Percentiles rank a stretch among this genome's conserved stretches.
Evolutionary conservation across 2,888 invertebrate genomes (phyloP).

Genomic region (Aleiodes testaceus): DNA sequence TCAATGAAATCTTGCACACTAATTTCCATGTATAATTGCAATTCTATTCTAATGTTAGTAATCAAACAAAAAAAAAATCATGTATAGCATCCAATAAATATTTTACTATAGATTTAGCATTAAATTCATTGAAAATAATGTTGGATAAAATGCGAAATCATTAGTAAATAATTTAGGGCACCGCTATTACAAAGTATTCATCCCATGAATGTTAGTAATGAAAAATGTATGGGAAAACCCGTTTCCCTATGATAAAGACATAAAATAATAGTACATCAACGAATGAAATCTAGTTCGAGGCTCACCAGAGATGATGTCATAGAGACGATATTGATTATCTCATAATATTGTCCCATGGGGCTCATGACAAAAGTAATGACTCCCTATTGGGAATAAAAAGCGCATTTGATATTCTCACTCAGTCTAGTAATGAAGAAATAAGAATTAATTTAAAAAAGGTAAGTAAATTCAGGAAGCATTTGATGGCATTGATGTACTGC

Average conservation of each 20-base stretch:
- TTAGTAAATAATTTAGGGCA: slow-evolving; percentile 64
- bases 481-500: slow-evolving; percentile 67
- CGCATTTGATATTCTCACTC: slow-evolving; percentile 49
- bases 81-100: slow-evolving; percentile 62
- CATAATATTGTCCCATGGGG: slow-evolving; percentile 28
- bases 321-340: slow-evolving; percentile 39
- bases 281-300: slow-evolving; percentile 43
- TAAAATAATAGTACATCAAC: slow-evolving; percentile 32
- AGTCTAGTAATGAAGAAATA: slow-evolving; percentile 52
- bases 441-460: slow-evolving; percentile 10
- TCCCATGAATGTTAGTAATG: slow-evolving; percentile 13
- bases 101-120: slow-evolving; percentile 55
- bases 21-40: slow-evolving; percentile 16
- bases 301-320: slow-evolving; percentile 37
- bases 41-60: slow-evolving; percentile 11
- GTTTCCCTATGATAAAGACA: slow-evolving; percentile 42
- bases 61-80: slow-evolving; percentile 34
- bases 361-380: slow-evolving; percentile 15
- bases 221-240: slow-evolving; percentile 20
- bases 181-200: slow-evolving; percentile 55
- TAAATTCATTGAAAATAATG: slow-evolving; percentile 26
- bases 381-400: slow-evolving; percentile 15
- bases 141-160: slow-evolving; percentile 48
- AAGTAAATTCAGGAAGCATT: slow-evolving; percentile 38
- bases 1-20: slow-evolving; percentile 5